Evolutionary conservation across 2,888 invertebrate species (phyloP).

Genomic region (Drosophila demipolita): DNA sequence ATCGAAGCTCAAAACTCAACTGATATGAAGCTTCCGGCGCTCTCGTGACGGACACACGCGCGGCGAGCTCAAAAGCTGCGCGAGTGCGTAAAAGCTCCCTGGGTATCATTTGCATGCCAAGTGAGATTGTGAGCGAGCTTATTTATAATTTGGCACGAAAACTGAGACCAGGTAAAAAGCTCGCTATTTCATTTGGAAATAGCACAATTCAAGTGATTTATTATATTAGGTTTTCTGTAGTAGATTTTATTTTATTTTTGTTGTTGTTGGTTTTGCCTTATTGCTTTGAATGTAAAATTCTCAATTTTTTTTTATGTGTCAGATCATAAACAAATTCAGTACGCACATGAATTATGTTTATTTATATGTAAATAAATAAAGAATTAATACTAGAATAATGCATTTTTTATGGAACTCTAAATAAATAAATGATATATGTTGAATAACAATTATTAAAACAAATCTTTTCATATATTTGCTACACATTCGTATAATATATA

Average conservation of each 20-base stretch:
- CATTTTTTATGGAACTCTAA: too few relatives aligned
- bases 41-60: slow-evolving; percentile 19
- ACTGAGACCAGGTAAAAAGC: slow-evolving; percentile 11
- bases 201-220: slow-evolving; percentile 9
- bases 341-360: background rate
- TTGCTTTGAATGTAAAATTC: slow-evolving; percentile 43
- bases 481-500: background rate
- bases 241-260: slow-evolving; percentile 67
- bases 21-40: slow-evolving; percentile 39
- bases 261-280: slow-evolving; percentile 63
- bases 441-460: background rate
- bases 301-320: background rate
- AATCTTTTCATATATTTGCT: background rate
- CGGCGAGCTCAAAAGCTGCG: slow-evolving; percentile 51
- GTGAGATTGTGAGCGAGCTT: slow-evolving; percentile 8
- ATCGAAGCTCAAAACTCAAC: slow-evolving; percentile 79
- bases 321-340: background rate
- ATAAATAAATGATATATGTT: background rate
- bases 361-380: background rate
- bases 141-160: slow-evolving; percentile 27
- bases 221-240: slow-evolving; percentile 31
- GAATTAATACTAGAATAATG: background rate
- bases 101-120: slow-evolving; percentile 37
- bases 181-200: background rate
- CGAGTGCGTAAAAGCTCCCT: slow-evolving; percentile 19